Evolutionary conservation across 2,888 invertebrate species (phyloP).

Genomic region (Bombylius discolor): DNA sequence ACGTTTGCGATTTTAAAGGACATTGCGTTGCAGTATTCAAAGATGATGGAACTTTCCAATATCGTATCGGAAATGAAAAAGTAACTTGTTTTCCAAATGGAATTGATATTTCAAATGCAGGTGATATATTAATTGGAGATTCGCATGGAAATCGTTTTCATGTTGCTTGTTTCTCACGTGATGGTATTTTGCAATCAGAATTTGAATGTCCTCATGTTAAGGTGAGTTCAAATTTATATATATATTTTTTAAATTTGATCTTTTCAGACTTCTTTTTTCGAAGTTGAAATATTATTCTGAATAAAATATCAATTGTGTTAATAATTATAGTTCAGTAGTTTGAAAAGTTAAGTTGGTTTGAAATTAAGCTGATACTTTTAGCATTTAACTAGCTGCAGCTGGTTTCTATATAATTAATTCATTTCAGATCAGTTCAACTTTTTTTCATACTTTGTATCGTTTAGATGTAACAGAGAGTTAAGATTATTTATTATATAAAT

Average conservation of each 20-base stretch:
- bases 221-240: slow-evolving; percentile 42
- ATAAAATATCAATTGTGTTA: not conserved
- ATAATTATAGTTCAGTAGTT: not conserved
- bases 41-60: slow-evolving; percentile 80
- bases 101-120: slow-evolving; percentile 93
- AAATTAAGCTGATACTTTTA: no score
- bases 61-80: slow-evolving; percentile 89
- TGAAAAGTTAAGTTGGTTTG: no score
- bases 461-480: no score
- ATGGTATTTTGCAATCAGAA: slow-evolving; percentile 75
- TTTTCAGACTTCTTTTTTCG: not conserved
- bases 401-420: no score
- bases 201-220: slow-evolving; percentile 97
- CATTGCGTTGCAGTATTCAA: slow-evolving; percentile 95
- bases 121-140: slow-evolving; percentile 92
- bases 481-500: no score
- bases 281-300: no score
- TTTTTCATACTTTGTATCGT: no score
- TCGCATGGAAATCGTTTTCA: slow-evolving; percentile 97
- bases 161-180: slow-evolving; percentile 86
- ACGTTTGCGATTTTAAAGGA: slow-evolving; percentile 96
- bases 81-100: slow-evolving; percentile 96
- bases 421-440: no score
- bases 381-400: no score
- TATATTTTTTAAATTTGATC: not conserved